Conservation (phyloP, 92 coral and sea anemone species). For the Umimayanthus chanpuru region DNA sequence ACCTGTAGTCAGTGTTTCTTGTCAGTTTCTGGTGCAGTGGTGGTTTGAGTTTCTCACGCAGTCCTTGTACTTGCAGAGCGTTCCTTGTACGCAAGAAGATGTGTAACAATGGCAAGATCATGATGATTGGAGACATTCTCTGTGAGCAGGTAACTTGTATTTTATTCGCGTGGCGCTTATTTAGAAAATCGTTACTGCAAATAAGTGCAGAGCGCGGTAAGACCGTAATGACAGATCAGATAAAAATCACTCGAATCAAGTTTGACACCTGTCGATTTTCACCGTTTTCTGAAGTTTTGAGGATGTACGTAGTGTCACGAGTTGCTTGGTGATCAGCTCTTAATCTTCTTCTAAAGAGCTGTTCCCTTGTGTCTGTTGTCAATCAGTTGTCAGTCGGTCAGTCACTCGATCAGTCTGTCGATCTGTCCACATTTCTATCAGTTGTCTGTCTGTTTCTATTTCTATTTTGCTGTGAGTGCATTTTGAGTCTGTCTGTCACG, state of each 20-base stretch:
- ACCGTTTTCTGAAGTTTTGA: no score
- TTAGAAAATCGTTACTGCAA: background rate
- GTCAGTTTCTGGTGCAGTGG: background rate
- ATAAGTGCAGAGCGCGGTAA: background rate
- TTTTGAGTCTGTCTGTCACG: background rate
- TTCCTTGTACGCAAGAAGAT: conserved; percentile 94
- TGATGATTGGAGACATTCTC: conserved; percentile 87
- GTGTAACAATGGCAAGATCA: conserved; percentile 81
- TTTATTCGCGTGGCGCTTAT: no score
- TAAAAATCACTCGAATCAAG: background rate
- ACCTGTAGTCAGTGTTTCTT: no score
- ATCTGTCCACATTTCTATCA: background rate
- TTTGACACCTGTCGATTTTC: no score
- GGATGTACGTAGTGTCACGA: no score
- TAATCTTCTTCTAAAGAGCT: background rate
- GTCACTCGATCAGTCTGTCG: background rate
- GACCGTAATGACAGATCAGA: background rate
- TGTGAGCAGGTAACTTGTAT: conserved; percentile 89
- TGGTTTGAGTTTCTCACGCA: background rate
- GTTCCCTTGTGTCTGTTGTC: background rate
- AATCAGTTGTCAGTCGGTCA: background rate
- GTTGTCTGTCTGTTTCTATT: background rate
- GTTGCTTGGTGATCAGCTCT: background rate
- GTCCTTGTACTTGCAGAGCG: conserved; percentile 68
- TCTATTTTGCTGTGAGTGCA: no score